A percentile compares a stretch with the other conserved stretches of the same genome.
phyloP scores from a whole-genome alignment of 2,888 invertebrate species.

The Troglohyphantes excavatus region DNA sequence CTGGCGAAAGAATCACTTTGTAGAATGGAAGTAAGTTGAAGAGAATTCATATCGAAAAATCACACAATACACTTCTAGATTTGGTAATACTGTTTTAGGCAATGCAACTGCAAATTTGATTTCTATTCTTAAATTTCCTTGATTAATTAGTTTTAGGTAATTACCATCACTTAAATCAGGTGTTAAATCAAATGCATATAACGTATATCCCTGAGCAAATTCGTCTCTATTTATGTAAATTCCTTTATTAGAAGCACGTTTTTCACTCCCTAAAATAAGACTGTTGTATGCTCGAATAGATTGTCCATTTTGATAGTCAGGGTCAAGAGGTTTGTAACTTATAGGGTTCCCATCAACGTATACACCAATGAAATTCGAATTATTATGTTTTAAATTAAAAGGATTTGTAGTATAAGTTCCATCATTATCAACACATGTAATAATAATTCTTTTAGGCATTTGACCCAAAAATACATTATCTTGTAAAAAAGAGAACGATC shows the following conservation, averaged over 20 bases:
- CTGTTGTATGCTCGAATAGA: conserved; percentile 79
- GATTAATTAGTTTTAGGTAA: conserved; percentile 66
- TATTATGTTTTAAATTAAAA: conserved; percentile 80
- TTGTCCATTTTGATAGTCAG: conserved; percentile 17
- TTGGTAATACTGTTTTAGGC: conserved; percentile 78
- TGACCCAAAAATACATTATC: conserved; percentile 27
- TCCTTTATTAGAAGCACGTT: conserved; percentile 67
- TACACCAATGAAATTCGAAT: conserved; percentile 68
- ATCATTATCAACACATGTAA: conserved; percentile 19
- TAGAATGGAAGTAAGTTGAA: conserved; percentile 10
- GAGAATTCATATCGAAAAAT: conserved; percentile 50
- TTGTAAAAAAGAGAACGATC: conserved; percentile 24
- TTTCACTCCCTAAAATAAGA: neutral
- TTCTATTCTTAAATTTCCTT: conserved; percentile 80
- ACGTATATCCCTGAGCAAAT: conserved; percentile 75
- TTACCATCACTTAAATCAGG: conserved; percentile 79
- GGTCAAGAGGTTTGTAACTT: conserved; percentile 47
- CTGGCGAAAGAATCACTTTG: neutral
- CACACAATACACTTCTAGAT: conserved; percentile 22
- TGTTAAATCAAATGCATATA: conserved; percentile 81
- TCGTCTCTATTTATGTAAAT: conserved; percentile 77
- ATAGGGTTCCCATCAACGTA: conserved; percentile 44
- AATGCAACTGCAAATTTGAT: conserved; percentile 80
- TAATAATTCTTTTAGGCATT: conserved; percentile 37
- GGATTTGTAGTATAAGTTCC: conserved; percentile 23